Conservation (phyloP, 2,888 invertebrate genomes). For the Piscicola geometra region DNA sequence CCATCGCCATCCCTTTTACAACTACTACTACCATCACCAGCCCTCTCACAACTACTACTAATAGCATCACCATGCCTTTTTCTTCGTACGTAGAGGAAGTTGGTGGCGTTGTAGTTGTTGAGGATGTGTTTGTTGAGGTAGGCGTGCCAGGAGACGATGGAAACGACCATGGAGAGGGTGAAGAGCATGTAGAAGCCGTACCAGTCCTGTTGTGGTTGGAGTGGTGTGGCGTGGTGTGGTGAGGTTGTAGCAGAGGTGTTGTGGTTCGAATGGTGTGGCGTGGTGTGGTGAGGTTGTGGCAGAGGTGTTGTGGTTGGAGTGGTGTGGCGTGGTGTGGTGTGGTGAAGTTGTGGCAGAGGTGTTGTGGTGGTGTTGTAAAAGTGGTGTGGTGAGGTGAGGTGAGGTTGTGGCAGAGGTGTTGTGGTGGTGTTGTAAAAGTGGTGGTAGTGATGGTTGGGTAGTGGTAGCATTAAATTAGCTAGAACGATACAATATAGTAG, state of each 20-base stretch:
- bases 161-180: neutral
- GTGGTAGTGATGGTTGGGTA: too few species aligned
- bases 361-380: neutral
- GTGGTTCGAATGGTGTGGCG: neutral
- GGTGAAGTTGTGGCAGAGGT: too few species aligned
- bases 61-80: neutral
- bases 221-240: conserved; percentile 22
- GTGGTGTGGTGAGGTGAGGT: neutral
- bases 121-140: neutral
- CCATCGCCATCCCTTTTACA: neutral
- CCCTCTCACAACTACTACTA: neutral
- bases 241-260: too few species aligned
- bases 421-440: neutral
- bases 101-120: conserved; percentile 2
- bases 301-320: neutral
- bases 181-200: conserved; percentile 25
- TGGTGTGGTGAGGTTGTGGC: conserved; percentile 19
- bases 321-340: conserved; percentile 17
- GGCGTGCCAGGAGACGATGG: conserved; percentile 17
- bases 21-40: neutral
- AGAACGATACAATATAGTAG: too few species aligned
- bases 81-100: neutral
- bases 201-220: conserved; percentile 9
- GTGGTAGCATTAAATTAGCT: too few species aligned
- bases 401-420: conserved; percentile 14